phyloP scores from a whole-genome alignment of 2,113 vertebrate genomes.

The Cryptotis parvus region DNA sequence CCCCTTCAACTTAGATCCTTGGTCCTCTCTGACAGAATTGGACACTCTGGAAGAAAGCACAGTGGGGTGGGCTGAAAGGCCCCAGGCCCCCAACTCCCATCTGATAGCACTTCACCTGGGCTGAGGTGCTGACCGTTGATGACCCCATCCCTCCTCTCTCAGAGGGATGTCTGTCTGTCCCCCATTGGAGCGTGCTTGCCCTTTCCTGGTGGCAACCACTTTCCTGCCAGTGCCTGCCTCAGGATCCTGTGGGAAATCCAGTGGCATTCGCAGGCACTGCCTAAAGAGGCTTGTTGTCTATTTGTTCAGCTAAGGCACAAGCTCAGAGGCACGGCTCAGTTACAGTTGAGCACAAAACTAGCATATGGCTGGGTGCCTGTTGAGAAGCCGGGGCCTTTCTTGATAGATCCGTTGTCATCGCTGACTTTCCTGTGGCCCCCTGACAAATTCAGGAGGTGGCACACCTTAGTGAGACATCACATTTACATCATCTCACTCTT shows the following conservation, averaged over 20 bases:
- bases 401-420: not conserved
- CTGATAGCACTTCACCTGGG: not conserved
- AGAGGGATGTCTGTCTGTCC: not conserved
- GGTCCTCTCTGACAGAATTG: not conserved
- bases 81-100: not conserved
- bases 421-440: not conserved
- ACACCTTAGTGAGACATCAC: not conserved
- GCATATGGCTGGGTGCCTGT: not conserved
- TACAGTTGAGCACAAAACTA: not conserved
- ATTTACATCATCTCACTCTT: not conserved
- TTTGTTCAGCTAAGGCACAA: not conserved
- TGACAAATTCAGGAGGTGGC: not conserved
- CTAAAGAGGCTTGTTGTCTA: not conserved
- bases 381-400: not conserved
- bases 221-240: not conserved
- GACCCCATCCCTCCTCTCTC: not conserved
- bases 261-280: not conserved
- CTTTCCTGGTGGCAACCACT: not conserved
- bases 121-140: rapidly evolving
- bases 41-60: not conserved
- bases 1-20: no score
- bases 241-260: not conserved
- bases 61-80: no score
- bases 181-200: not conserved
- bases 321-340: not conserved